phyloP scores from a whole-genome alignment of 2,113 vertebrate species.

The Colistium nudipinnis region DNA sequence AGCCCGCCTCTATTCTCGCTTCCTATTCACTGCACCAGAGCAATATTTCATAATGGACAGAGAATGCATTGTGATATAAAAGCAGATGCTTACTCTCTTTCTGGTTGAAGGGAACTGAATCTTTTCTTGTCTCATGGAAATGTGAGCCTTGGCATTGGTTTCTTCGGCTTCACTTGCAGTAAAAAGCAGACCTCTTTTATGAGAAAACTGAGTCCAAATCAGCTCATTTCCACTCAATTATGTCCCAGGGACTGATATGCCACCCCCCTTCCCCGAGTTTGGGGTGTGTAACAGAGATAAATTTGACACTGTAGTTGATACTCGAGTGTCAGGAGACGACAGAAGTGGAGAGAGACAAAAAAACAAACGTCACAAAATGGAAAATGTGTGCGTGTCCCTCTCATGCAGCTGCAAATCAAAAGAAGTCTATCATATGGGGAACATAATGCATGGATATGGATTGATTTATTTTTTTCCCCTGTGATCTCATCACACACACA shows the following conservation, averaged over 20 bases:
- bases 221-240: neutral
- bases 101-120: constrained; percentile 25
- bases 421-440: constrained; percentile 29
- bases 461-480: neutral
- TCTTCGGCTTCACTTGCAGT: constrained; percentile 12
- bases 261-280: constrained; percentile 5
- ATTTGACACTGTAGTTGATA: constrained; percentile 34
- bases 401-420: constrained; percentile 36
- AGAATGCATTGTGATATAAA: constrained; percentile 35
- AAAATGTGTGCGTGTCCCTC: constrained; percentile 47
- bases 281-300: constrained; percentile 46
- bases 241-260: neutral
- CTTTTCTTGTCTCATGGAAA: constrained; percentile 18
- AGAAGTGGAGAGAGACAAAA: constrained; percentile 30
- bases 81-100: constrained; percentile 32
- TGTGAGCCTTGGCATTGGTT: constrained; percentile 1
- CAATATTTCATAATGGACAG: constrained; percentile 25
- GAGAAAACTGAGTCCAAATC: constrained; percentile 12
- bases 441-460: constrained; percentile 27
- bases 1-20: constrained; percentile 18
- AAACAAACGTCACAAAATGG: constrained; percentile 23
- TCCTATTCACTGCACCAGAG: constrained; percentile 30
- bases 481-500: constrained; percentile 36
- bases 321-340: constrained; percentile 11
- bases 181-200: constrained; percentile 31